Evolutionary conservation across 1,140 invertebrate species (phyloP).

Genomic region (Ooceraea biroi): DNA sequence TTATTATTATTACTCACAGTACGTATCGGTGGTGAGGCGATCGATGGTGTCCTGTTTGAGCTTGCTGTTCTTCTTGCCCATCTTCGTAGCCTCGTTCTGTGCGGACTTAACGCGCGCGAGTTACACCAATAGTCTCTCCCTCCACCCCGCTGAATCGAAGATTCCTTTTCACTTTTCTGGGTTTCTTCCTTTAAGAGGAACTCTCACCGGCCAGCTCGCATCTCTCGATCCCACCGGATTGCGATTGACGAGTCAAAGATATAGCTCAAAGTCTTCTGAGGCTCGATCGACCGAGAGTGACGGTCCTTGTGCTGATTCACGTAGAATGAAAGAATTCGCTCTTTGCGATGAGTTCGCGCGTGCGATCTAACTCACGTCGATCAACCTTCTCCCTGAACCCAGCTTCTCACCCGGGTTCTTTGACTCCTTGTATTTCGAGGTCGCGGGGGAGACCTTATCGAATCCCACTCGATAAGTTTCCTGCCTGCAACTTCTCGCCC

Average conservation of each 20-base stretch:
- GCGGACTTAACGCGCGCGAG: neutral
- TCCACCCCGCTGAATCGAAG: neutral
- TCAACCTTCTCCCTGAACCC: neutral
- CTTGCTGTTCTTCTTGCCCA: constrained; percentile 95
- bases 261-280: neutral
- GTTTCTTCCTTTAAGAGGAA: neutral
- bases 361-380: too few relatives aligned
- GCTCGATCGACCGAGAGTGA: neutral
- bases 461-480: constrained; percentile 44
- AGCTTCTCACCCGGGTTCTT: neutral
- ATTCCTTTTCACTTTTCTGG: neutral
- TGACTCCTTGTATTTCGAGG: constrained; percentile 26
- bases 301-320: too few relatives aligned
- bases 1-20: constrained; percentile 91
- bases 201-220: constrained; percentile 72
- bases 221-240: constrained; percentile 43
- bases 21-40: constrained; percentile 94
- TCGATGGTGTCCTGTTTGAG: constrained; percentile 97
- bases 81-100: constrained; percentile 66
- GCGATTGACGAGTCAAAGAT: neutral
- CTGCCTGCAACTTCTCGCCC: constrained; percentile 6
- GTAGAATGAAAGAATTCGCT: constrained; percentile 7
- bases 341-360: neutral
- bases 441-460: neutral
- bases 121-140: constrained; percentile 2